A percentile compares a stretch with the other conserved stretches of the same genome.
These are phyloP conservation scores for Colaptes auratus DNA, from an alignment of 2,113 vertebrate genomes.

Conservation along the genomic window DNA sequence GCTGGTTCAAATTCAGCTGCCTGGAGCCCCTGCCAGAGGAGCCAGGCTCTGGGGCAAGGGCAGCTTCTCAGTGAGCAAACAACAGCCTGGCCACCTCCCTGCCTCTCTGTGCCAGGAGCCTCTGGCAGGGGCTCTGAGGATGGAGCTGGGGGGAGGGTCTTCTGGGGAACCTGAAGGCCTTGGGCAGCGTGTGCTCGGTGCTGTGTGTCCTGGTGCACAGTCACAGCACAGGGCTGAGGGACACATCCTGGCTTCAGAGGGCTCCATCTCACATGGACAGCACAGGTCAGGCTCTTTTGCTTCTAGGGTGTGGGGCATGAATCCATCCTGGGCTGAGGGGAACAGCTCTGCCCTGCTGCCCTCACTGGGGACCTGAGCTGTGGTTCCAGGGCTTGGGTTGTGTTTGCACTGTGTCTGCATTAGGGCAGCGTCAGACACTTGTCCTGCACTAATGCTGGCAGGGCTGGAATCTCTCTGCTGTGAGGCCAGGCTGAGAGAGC, in stretches of 20 bases:
- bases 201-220: not conserved
- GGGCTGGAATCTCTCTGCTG: not conserved
- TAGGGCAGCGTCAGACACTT: not conserved
- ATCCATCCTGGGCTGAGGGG: not conserved
- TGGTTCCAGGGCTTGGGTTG: not conserved
- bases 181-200: not conserved
- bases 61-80: not conserved
- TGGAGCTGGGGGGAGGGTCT: not conserved
- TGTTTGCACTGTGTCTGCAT: not conserved
- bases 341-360: not conserved
- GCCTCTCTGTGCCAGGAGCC: not conserved
- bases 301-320: not conserved
- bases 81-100: not conserved
- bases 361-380: fast-evolving
- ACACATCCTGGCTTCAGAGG: fast-evolving
- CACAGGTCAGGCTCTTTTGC: not conserved
- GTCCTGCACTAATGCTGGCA: not conserved
- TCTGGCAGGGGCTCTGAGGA: not conserved
- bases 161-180: not conserved
- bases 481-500: too few relatives aligned
- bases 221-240: not conserved
- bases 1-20: not conserved
- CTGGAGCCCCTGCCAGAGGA: not conserved
- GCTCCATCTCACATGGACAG: not conserved
- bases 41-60: not conserved